phyloP scores from a whole-genome alignment of 2,888 invertebrate species.

The Leistus spinibarbis region DNA sequence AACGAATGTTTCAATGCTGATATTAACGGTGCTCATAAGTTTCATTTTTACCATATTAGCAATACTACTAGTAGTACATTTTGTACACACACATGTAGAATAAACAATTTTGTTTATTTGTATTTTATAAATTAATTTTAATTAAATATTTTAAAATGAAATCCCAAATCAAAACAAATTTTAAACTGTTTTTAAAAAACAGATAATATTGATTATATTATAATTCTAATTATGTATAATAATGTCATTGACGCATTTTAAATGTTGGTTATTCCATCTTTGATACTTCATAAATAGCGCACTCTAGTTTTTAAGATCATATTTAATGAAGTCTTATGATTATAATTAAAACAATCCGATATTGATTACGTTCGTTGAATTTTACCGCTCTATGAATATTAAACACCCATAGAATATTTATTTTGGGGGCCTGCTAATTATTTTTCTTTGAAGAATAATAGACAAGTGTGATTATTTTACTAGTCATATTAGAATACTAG shows the following conservation, averaged over 20 bases:
- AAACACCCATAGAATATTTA: constrained; percentile 8
- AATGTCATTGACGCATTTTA: constrained; percentile 37
- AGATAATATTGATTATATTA: constrained; percentile 5
- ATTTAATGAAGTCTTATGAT: constrained; percentile 39
- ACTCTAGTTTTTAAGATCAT: constrained; percentile 32
- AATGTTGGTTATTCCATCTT: constrained; percentile 39
- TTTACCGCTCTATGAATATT: constrained; percentile 10
- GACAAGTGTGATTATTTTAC: too few species aligned
- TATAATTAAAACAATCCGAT: constrained; percentile 22
- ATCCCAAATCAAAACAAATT: not conserved
- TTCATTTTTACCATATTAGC: constrained; percentile 77
- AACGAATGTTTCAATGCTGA: constrained; percentile 71
- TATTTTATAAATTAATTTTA: constrained; percentile 24
- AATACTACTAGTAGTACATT: constrained; percentile 71
- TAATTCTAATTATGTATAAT: not conserved
- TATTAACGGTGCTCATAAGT: constrained; percentile 74
- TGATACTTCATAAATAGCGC: constrained; percentile 32
- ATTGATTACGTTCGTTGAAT: constrained; percentile 25
- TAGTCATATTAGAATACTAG: not conserved
- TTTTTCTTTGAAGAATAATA: not conserved
- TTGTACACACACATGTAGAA: constrained; percentile 41
- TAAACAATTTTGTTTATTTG: constrained; percentile 14
- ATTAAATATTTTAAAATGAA: constrained; percentile 25
- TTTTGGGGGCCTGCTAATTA: not conserved
- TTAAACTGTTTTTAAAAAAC: not conserved